Evolutionary conservation across 1,140 invertebrate genomes (phyloP).

Genomic region (Drosophila neocordata): DNA sequence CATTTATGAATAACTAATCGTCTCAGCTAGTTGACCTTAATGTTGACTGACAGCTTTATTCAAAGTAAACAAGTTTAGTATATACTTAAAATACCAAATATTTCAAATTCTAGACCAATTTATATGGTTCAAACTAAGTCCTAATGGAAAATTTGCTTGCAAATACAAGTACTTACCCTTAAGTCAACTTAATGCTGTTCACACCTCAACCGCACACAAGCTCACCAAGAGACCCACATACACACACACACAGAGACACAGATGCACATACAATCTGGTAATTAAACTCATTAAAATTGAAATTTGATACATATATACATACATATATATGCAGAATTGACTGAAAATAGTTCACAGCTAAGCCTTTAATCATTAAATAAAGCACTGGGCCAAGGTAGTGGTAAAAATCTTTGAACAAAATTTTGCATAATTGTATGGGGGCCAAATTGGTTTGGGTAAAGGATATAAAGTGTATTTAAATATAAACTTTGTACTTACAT

Average conservation of each 20-base stretch:
- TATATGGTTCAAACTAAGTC: too few species aligned
- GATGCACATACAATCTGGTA: slow-evolving; percentile 3
- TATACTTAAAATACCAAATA: slow-evolving; percentile 1
- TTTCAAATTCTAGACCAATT: neutral
- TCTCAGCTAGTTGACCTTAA: neutral
- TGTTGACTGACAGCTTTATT: neutral
- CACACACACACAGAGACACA: neutral
- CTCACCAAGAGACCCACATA: neutral
- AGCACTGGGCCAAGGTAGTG: neutral
- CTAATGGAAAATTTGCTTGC: slow-evolving; percentile 4
- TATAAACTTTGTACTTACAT: neutral
- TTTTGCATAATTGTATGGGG: slow-evolving; percentile 11
- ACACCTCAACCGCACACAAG: slow-evolving; percentile 1
- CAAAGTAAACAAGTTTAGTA: neutral
- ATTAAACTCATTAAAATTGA: slow-evolving; percentile 18
- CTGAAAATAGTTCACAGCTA: slow-evolving; percentile 1
- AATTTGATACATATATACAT: neutral
- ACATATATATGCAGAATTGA: neutral
- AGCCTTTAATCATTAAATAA: slow-evolving; percentile 15
- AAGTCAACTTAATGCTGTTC: slow-evolving; percentile 13
- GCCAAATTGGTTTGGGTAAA: neutral
- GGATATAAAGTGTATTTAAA: neutral
- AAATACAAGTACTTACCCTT: slow-evolving; percentile 12
- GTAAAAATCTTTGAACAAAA: slow-evolving; percentile 2
- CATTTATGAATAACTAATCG: neutral